Percentiles rank a stretch among this genome's conserved stretches.
These are phyloP conservation scores for Netelia inedita DNA, from an alignment of 2,888 invertebrate species.

Conservation along the genomic window DNA sequence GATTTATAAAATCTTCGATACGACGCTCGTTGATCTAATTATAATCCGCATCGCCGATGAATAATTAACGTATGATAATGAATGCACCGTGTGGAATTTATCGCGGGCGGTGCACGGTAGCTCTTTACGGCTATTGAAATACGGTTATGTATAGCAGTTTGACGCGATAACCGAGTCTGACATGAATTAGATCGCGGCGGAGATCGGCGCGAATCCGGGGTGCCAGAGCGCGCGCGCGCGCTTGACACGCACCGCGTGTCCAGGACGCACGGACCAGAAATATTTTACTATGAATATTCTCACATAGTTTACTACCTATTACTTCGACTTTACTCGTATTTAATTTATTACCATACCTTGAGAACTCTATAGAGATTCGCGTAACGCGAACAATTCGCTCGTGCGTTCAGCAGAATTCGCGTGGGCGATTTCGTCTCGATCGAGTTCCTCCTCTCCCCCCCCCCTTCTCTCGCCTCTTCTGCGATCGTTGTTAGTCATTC, in stretches of 20 bases:
- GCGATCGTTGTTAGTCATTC: background rate
- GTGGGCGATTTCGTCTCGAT: slow-evolving; percentile 76
- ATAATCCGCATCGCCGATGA: background rate
- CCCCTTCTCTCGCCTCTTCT: background rate
- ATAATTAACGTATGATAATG: slow-evolving; percentile 44
- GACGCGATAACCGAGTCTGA: slow-evolving; percentile 9
- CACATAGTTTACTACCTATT: slow-evolving; percentile 4
- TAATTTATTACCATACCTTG: slow-evolving; percentile 55
- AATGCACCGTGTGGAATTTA: slow-evolving; percentile 58
- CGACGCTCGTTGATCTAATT: background rate
- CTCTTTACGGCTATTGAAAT: slow-evolving; percentile 24
- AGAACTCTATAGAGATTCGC: slow-evolving; percentile 43
- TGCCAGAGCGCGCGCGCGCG: slow-evolving; percentile 48
- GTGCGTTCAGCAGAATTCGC: slow-evolving; percentile 78
- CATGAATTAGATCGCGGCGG: slow-evolving; percentile 68
- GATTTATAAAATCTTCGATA: background rate
- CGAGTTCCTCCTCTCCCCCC: slow-evolving; percentile 45
- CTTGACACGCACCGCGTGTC: slow-evolving; percentile 49
- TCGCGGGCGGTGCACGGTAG: slow-evolving; percentile 33
- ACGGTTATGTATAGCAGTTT: background rate
- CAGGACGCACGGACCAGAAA: slow-evolving; percentile 11
- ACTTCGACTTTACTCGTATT: slow-evolving; percentile 47
- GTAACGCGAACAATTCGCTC: slow-evolving; percentile 75
- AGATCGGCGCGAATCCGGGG: slow-evolving; percentile 68
- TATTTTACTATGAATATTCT: slow-evolving; percentile 21